A percentile compares a stretch with the other conserved stretches of the same genome.
Conservation (phyloP, 2,888 invertebrate genomes). For the Drosophila longiperda region DNA sequence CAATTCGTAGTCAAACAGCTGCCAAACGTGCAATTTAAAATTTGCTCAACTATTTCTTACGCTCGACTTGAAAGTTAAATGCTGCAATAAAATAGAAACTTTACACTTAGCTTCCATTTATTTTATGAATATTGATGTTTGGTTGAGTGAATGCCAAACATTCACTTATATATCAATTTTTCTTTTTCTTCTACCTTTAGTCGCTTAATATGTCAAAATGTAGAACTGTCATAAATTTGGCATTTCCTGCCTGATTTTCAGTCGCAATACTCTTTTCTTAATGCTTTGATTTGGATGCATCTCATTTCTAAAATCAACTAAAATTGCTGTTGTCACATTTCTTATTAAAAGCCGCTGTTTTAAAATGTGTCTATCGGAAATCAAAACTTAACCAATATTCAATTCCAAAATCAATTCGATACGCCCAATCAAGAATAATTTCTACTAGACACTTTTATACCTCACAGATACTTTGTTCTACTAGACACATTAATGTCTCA, state of each 20-base stretch:
- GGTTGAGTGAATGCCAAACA: background rate
- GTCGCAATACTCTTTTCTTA: background rate
- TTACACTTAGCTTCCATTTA: background rate
- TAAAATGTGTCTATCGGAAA: too few species aligned
- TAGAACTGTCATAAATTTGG: background rate
- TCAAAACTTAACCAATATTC: too few species aligned
- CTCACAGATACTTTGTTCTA: too few species aligned
- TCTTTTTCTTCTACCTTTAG: background rate
- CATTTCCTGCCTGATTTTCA: too few species aligned
- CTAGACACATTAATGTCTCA: too few species aligned
- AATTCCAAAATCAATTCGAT: too few species aligned
- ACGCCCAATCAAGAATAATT: background rate
- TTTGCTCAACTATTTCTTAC: conserved; percentile 11
- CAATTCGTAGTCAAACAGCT: conserved; percentile 26
- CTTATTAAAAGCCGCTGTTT: too few species aligned
- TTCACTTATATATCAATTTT: background rate
- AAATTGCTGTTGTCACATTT: too few species aligned
- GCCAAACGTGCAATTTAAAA: conserved; percentile 28
- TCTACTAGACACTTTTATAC: too few species aligned
- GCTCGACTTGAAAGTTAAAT: background rate
- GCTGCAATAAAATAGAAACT: background rate
- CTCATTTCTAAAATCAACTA: background rate
- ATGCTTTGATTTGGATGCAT: background rate
- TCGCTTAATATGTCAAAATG: background rate
- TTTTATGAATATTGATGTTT: background rate